Evolutionary conservation across 2,113 vertebrate species (phyloP).

Genomic region (Paradisaea rubra): DNA sequence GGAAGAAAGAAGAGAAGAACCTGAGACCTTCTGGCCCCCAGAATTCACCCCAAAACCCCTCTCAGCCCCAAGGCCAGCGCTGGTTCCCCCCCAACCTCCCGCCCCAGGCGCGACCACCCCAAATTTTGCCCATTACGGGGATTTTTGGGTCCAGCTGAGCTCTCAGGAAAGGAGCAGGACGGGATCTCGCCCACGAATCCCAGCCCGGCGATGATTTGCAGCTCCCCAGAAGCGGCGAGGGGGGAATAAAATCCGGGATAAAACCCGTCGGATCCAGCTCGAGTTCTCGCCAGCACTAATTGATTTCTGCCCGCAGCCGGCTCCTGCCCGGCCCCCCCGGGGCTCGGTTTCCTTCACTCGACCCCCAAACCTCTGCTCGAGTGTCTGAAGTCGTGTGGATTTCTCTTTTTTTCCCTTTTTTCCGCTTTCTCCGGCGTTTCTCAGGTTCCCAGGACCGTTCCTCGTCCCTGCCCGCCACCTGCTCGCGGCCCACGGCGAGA

Average conservation of each 20-base stretch:
- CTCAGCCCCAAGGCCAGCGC: accelerated
- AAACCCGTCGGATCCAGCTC: neutral
- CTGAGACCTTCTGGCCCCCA: neutral
- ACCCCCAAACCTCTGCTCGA: constrained; percentile 2
- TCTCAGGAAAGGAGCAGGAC: neutral
- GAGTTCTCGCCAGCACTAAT: constrained; percentile 42
- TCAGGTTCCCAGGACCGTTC: neutral
- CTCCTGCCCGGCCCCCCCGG: neutral
- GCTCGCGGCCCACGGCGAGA: neutral
- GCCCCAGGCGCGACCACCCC: accelerated
- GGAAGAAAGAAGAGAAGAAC: neutral
- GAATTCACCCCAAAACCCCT: neutral
- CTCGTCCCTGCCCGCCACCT: neutral
- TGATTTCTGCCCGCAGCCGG: neutral
- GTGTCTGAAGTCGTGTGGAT: neutral
- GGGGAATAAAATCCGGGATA: neutral
- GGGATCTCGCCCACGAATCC: neutral
- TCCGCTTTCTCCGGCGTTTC: neutral
- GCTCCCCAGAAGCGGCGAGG: neutral
- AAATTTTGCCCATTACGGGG: accelerated
- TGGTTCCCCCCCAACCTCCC: no score
- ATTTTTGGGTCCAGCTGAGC: neutral
- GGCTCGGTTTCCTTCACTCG: neutral
- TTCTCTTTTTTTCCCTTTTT: neutral
- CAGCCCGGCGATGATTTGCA: neutral